Percentiles rank a stretch among this genome's conserved stretches.
Conservation (phyloP, 1,140 invertebrate genomes). For the Diachasma alloeum region DNA sequence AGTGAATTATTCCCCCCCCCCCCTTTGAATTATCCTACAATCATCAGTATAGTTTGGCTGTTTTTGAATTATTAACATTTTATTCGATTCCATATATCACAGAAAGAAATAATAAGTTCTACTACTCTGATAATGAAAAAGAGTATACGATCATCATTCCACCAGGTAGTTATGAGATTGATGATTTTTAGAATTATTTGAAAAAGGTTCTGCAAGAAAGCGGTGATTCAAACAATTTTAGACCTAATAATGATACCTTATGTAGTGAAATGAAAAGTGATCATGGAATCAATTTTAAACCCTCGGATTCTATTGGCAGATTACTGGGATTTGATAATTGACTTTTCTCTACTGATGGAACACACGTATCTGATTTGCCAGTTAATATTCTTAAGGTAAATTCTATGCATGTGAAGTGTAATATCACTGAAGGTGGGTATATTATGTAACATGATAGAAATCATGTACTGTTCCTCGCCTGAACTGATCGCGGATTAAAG, state of each 20-base stretch:
- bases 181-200: no score
- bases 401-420: neutral
- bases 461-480: no score
- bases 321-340: no score
- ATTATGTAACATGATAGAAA: no score
- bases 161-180: no score
- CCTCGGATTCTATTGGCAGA: no score
- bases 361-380: neutral
- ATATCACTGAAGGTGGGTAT: no score
- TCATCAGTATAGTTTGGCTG: conserved; percentile 43
- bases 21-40: conserved; percentile 21
- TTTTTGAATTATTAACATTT: conserved; percentile 49
- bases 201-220: neutral
- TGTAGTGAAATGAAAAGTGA: no score
- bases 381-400: neutral
- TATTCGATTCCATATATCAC: conserved; percentile 53
- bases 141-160: no score
- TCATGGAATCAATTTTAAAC: no score
- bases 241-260: conserved; percentile 2
- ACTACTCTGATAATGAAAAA: conserved; percentile 32
- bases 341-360: neutral
- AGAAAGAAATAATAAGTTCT: conserved; percentile 47
- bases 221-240: neutral
- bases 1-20: conserved; percentile 35
- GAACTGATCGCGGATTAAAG: no score